A percentile compares a stretch with the other conserved stretches of the same genome.
phyloP scores from a whole-genome alignment of 2,888 invertebrate genomes.

The Eudemis profundana region DNA sequence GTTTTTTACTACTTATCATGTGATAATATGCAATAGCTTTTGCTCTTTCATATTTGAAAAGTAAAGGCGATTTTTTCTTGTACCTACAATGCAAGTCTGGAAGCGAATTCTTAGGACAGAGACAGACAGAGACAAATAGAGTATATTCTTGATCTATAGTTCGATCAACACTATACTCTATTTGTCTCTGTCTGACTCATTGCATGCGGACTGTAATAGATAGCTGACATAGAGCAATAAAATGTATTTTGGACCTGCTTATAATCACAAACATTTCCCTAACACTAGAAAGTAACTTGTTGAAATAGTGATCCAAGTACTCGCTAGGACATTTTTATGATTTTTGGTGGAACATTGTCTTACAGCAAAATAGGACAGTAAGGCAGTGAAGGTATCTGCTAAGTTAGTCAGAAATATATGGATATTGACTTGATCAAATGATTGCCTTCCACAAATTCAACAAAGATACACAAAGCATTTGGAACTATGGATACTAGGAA shows the following conservation, averaged over 20 bases:
- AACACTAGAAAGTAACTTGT: not conserved
- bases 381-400: not conserved
- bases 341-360: not conserved
- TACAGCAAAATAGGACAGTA: not conserved
- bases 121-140: not conserved
- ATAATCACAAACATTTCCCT: no score
- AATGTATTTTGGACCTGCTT: not conserved
- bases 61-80: not conserved
- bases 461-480: not conserved
- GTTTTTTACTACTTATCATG: conserved; percentile 28
- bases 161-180: no score
- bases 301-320: conserved; percentile 2
- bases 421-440: conserved; percentile 3
- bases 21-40: conserved; percentile 17
- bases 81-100: not conserved
- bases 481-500: no score
- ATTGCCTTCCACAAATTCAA: not conserved
- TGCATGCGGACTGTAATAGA: no score
- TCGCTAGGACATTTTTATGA: conserved; percentile 2
- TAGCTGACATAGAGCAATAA: not conserved
- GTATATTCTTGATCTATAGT: not conserved
- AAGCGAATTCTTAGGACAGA: not conserved
- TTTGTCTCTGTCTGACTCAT: no score
- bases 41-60: conserved; percentile 10
- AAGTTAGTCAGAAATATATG: not conserved